Evolutionary conservation across 2,888 invertebrate genomes (phyloP).

Genomic region (Hipparchia semele): DNA sequence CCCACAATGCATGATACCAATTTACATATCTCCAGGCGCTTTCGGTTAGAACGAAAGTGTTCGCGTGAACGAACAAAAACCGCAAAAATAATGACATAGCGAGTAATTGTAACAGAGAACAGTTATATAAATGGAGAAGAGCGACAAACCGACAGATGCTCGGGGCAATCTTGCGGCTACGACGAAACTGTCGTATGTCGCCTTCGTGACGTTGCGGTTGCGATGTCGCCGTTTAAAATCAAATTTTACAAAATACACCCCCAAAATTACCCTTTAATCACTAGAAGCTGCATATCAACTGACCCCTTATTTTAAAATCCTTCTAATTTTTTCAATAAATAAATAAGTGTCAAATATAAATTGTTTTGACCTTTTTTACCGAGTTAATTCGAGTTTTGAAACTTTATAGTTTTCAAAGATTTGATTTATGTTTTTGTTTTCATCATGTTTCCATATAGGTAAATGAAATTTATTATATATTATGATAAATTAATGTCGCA

Average conservation of each 20-base stretch:
- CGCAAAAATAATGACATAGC: conserved; percentile 69
- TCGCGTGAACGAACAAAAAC: conserved; percentile 61
- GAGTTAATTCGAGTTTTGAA: background rate
- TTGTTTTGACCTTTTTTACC: background rate
- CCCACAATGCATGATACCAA: conserved; percentile 38
- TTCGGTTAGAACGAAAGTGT: conserved; percentile 61
- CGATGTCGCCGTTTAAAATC: conserved; percentile 76
- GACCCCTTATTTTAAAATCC: conserved; percentile 3
- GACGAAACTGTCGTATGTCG: conserved; percentile 62
- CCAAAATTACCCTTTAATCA: conserved; percentile 25
- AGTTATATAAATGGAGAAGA: conserved; percentile 70
- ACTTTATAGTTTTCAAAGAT: no score
- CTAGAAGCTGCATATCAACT: conserved; percentile 15
- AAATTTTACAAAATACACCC: conserved; percentile 63
- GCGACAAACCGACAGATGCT: conserved; percentile 81
- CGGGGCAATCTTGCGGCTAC: conserved; percentile 74
- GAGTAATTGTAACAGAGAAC: conserved; percentile 73
- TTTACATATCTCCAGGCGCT: conserved; percentile 58
- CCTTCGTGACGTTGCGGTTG: conserved; percentile 75
- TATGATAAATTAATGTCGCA: no score
- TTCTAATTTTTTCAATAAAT: background rate
- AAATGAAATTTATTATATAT: no score
- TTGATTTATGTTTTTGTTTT: no score
- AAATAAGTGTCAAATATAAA: background rate
- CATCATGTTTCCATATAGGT: no score